Evolutionary conservation across 2,113 vertebrate species (phyloP).

Genomic region (Cephalophus harveyi): DNA sequence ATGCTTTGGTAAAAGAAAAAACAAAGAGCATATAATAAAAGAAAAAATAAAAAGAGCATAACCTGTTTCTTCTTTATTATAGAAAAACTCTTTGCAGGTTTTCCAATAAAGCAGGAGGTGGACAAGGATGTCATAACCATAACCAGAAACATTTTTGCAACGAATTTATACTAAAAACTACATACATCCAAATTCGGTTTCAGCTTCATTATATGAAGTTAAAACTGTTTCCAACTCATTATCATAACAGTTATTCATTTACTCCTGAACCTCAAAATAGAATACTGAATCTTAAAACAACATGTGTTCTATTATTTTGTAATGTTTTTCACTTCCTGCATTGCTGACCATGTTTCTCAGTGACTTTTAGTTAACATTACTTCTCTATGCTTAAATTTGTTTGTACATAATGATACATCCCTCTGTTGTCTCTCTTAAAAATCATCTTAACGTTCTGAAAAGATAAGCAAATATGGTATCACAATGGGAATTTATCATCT

Average conservation of each 20-base stretch:
- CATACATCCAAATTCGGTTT: neutral
- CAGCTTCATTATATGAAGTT: neutral
- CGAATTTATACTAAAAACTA: neutral
- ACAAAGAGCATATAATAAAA: neutral
- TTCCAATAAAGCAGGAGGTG: neutral
- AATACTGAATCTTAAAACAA: neutral
- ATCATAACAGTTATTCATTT: neutral
- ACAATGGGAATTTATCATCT: neutral
- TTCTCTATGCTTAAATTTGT: neutral
- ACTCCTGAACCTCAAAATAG: neutral
- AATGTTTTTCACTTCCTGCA: neutral
- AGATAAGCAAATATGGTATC: neutral
- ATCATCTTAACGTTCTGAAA: neutral
- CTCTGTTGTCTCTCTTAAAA: neutral
- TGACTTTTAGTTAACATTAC: neutral
- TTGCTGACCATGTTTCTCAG: neutral
- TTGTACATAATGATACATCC: neutral
- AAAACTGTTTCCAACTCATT: neutral
- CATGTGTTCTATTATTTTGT: neutral
- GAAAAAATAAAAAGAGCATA: neutral
- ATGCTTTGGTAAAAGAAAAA: neutral
- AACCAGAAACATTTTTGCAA: neutral
- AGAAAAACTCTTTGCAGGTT: neutral
- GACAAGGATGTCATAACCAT: neutral
- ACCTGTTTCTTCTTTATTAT: neutral